Percentiles rank a stretch among this genome's conserved stretches.
Evolutionary conservation across 2,797 vertebrate species (phyloP).

Genomic region (Cuniculus paca): DNA sequence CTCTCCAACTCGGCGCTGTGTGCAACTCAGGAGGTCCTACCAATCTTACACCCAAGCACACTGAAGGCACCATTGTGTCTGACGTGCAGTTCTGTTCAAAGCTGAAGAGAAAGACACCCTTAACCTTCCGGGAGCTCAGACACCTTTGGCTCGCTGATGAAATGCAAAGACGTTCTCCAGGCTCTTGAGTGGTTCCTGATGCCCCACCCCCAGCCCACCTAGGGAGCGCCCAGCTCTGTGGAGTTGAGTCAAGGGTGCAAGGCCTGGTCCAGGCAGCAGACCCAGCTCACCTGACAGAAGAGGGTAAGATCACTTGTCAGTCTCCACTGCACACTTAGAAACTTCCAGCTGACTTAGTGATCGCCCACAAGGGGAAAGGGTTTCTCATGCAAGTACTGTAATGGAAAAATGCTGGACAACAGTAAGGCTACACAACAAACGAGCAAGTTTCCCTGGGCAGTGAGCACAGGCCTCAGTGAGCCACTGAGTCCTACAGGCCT

Average conservation of each 20-base stretch:
- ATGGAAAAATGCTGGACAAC: background rate
- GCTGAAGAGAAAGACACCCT: conserved; percentile 22
- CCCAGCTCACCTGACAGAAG: background rate
- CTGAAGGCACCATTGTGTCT: background rate
- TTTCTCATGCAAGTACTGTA: background rate
- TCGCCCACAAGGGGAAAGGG: background rate
- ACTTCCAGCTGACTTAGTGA: background rate
- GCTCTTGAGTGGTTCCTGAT: background rate
- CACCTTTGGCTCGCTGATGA: conserved; percentile 19
- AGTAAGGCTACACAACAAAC: background rate
- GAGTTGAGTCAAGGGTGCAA: background rate
- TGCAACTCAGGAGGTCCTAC: background rate
- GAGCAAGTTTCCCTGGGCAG: background rate
- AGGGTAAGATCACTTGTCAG: background rate
- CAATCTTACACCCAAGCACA: background rate
- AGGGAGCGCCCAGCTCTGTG: background rate
- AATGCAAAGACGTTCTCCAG: background rate
- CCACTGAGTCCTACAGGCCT: background rate
- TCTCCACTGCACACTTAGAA: background rate
- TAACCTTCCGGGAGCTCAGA: background rate
- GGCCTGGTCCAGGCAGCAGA: background rate
- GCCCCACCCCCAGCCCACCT: background rate
- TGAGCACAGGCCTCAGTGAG: background rate
- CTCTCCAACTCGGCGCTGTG: background rate
- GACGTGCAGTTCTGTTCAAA: background rate